These are phyloP conservation scores for Monochamus alternatus DNA, from an alignment of 2,888 invertebrate genomes.

Conservation along the genomic window DNA sequence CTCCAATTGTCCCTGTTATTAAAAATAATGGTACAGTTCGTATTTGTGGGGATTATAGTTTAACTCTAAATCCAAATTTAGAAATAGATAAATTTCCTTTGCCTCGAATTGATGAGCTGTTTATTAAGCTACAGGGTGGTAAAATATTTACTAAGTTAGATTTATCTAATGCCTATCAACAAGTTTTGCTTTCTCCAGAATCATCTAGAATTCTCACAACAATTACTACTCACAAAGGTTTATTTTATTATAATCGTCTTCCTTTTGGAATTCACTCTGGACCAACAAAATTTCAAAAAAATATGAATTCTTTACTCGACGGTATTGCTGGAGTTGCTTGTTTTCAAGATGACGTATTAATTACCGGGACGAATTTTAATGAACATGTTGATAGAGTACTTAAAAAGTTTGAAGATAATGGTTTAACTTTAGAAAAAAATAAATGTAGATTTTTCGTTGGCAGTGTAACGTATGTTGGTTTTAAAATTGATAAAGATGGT, in stretches of 20 bases:
- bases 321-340: slow-evolving; percentile 27
- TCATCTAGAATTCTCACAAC: slow-evolving; percentile 17
- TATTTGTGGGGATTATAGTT: not conserved
- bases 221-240: slow-evolving; percentile 11
- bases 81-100: slow-evolving; percentile 8
- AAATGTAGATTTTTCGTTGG: too few relatives aligned
- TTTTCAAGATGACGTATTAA: slow-evolving; percentile 26
- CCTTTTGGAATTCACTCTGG: slow-evolving; percentile 17
- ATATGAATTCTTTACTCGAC: slow-evolving; percentile 18
- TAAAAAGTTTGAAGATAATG: too few relatives aligned
- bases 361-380: too few relatives aligned
- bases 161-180: slow-evolving; percentile 12
- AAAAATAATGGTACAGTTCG: slow-evolving; percentile 29
- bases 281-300: slow-evolving; percentile 29
- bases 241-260: slow-evolving; percentile 22
- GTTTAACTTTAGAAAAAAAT: too few relatives aligned
- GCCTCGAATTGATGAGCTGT: not conserved
- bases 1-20: slow-evolving; percentile 34
- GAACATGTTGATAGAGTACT: too few relatives aligned
- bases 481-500: slow-evolving; percentile 27
- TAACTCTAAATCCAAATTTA: slow-evolving; percentile 7
- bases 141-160: not conserved
- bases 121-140: not conserved
- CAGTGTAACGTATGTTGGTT: slow-evolving; percentile 23
- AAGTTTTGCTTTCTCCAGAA: slow-evolving; percentile 23